Conservation (phyloP, 1,140 invertebrate genomes). For the Tetragonula clypearis region DNA sequence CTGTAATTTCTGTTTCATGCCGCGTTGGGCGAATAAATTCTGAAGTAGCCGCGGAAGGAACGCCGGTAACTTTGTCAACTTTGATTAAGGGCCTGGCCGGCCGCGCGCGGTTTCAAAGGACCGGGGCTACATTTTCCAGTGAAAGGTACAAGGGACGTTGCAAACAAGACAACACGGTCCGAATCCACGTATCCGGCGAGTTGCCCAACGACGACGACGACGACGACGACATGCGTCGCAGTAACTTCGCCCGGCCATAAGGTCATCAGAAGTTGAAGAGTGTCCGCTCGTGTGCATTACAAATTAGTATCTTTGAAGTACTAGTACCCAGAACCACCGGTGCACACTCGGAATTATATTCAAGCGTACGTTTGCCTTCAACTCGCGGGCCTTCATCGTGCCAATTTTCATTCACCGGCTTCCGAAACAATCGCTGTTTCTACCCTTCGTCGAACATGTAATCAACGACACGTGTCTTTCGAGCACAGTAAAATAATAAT, state of each 20-base stretch:
- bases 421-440: background rate
- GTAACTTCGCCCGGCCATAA: constrained; percentile 11
- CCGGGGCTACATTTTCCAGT: background rate
- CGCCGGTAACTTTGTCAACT: constrained; percentile 36
- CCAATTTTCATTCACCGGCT: background rate
- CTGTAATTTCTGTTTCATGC: constrained; percentile 37
- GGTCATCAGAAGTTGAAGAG: constrained; percentile 31
- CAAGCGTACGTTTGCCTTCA: background rate
- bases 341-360: too few relatives aligned
- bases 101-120: constrained; percentile 27
- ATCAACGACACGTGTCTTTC: background rate
- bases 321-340: background rate
- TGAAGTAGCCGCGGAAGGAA: constrained; percentile 29
- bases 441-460: background rate
- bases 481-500: background rate
- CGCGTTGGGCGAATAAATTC: constrained; percentile 32
- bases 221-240: constrained; percentile 8
- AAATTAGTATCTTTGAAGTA: constrained; percentile 31
- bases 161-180: constrained; percentile 25
- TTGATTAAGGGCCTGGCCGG: constrained; percentile 35
- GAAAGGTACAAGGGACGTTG: constrained; percentile 21
- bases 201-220: constrained; percentile 4
- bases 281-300: background rate
- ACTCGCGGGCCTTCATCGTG: background rate
- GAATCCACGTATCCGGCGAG: constrained; percentile 22